These are phyloP conservation scores for Cerastis leucographa DNA, from an alignment of 2,888 invertebrate species.

Conservation along the genomic window DNA sequence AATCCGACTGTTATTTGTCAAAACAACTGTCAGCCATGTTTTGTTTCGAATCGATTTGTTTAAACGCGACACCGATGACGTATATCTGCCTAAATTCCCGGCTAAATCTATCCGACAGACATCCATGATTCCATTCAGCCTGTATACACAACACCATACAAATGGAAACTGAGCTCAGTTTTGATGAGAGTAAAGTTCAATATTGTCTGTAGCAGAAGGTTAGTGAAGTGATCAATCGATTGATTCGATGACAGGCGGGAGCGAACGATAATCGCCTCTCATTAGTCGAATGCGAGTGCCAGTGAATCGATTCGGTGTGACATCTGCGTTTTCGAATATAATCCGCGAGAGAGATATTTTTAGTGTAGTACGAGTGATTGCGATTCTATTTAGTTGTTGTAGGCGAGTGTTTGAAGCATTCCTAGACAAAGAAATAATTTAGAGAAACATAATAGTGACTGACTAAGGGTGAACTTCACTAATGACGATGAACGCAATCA, in stretches of 20 bases:
- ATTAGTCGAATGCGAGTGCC: slow-evolving; percentile 77
- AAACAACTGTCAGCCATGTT: slow-evolving; percentile 73
- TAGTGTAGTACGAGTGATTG: slow-evolving; percentile 64
- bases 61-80: slow-evolving; percentile 78
- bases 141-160: slow-evolving; percentile 57
- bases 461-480: neutral
- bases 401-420: neutral
- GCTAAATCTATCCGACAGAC: slow-evolving; percentile 85
- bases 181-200: slow-evolving; percentile 52
- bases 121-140: slow-evolving; percentile 72
- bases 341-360: slow-evolving; percentile 65
- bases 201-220: slow-evolving; percentile 45
- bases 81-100: slow-evolving; percentile 81
- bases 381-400: slow-evolving; percentile 54
- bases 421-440: neutral
- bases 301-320: slow-evolving; percentile 77
- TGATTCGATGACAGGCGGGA: slow-evolving; percentile 82
- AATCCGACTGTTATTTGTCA: slow-evolving; percentile 68
- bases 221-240: slow-evolving; percentile 79
- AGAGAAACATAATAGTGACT: neutral
- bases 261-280: slow-evolving; percentile 83
- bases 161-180: slow-evolving; percentile 51
- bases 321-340: slow-evolving; percentile 73
- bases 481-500: neutral
- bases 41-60: slow-evolving; percentile 74